A percentile compares a stretch with the other conserved stretches of the same genome.
Evolutionary conservation across 2,888 invertebrate species (phyloP).

Genomic region (Tortricodes alternella): DNA sequence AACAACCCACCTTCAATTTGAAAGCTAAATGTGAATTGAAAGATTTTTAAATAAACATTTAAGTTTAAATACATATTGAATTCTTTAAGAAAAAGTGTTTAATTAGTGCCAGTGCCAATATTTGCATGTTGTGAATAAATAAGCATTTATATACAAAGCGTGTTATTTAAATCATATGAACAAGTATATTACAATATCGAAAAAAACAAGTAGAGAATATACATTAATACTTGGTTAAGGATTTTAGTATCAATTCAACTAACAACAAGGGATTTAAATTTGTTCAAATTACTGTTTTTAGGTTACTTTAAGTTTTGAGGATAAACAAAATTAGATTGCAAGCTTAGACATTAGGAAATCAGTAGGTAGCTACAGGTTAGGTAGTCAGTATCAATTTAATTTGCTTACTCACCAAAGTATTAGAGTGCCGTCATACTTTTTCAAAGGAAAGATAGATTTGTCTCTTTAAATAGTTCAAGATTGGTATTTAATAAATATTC

Average conservation of each 20-base stretch:
- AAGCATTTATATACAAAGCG: neutral
- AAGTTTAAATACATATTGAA: too few species aligned
- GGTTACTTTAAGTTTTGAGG: neutral
- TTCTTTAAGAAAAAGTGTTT: neutral
- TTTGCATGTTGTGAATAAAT: neutral
- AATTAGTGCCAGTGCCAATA: neutral
- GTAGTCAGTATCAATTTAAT: slow-evolving; percentile 10
- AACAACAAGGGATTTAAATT: neutral
- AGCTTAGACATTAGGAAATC: slow-evolving; percentile 5
- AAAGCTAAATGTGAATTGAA: slow-evolving; percentile 6
- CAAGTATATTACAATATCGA: neutral
- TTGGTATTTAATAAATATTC: too few species aligned
- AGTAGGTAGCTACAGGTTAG: slow-evolving; percentile 3
- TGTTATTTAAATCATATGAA: neutral
- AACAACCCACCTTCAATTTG: neutral
- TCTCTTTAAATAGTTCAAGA: too few species aligned
- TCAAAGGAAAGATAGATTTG: too few species aligned
- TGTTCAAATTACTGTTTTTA: neutral
- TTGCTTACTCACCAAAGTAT: slow-evolving; percentile 28
- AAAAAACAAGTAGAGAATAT: neutral
- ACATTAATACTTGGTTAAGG: neutral
- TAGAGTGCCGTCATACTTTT: slow-evolving; percentile 16
- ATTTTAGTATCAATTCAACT: neutral
- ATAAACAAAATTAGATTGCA: slow-evolving; percentile 3
- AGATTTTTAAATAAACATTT: too few species aligned